phyloP scores from a whole-genome alignment of 2,888 invertebrate genomes.

The Coremacera marginata region DNA sequence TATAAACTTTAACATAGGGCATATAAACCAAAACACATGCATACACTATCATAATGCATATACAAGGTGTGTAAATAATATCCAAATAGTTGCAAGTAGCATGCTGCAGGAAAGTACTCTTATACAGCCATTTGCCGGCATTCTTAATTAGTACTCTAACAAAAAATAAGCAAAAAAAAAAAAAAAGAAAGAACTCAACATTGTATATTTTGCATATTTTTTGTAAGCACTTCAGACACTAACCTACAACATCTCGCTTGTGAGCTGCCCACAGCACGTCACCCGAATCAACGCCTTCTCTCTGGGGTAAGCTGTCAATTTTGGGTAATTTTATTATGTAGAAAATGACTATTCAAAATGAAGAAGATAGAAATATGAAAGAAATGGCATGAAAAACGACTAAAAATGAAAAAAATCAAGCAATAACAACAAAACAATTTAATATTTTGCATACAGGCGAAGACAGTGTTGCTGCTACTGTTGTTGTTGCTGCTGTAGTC shows the following conservation, averaged over 20 bases:
- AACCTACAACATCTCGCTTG: not conserved
- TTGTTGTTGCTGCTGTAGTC: not conserved
- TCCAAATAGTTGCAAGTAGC: not conserved
- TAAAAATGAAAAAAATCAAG: not conserved
- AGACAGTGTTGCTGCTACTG: not conserved
- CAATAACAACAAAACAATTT: not conserved
- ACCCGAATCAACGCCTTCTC: not conserved
- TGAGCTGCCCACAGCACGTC: not conserved
- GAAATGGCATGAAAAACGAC: not conserved
- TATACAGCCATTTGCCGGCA: not conserved
- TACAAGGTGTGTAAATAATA: not conserved
- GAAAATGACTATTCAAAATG: slow-evolving; percentile 32
- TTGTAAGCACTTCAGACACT: too few relatives aligned
- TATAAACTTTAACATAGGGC: too few relatives aligned
- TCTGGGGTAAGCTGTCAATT: slow-evolving; percentile 25
- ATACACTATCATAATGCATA: not conserved
- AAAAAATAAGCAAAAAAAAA: not conserved
- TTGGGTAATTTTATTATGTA: slow-evolving; percentile 32
- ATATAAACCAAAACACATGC: not conserved
- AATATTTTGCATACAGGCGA: too few relatives aligned
- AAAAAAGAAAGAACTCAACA: not conserved
- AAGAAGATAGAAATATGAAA: not conserved
- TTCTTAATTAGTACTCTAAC: not conserved
- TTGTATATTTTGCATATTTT: not conserved
- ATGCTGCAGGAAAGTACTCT: not conserved